phyloP scores from a whole-genome alignment of 2,888 invertebrate genomes.

The Hypena proboscidalis region DNA sequence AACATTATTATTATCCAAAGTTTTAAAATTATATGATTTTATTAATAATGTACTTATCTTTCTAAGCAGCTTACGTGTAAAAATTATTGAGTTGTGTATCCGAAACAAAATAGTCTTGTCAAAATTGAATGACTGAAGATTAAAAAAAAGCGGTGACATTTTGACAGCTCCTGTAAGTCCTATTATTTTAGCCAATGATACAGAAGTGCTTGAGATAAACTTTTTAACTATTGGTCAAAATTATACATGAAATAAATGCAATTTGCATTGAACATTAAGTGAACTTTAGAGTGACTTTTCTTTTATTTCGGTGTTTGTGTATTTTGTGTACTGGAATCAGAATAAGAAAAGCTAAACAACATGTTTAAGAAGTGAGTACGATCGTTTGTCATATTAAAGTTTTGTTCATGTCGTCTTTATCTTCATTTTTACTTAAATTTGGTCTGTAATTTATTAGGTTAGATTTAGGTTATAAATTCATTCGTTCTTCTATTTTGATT shows the following conservation, averaged over 20 bases:
- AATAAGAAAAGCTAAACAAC: constrained; percentile 34
- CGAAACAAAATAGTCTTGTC: too few species aligned
- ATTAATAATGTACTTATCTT: too few species aligned
- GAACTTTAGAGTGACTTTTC: too few species aligned
- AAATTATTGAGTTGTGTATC: too few species aligned
- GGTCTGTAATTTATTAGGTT: not conserved
- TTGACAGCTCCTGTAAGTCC: too few species aligned
- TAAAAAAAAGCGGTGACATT: too few species aligned
- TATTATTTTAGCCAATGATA: constrained; percentile 23
- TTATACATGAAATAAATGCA: too few species aligned
- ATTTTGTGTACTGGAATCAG: constrained; percentile 13
- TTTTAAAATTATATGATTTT: too few species aligned
- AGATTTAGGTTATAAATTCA: constrained; percentile 53
- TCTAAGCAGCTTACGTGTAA: too few species aligned
- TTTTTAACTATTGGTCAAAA: constrained; percentile 24
- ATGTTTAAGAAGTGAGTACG: constrained; percentile 83
- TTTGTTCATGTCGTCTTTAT: not conserved
- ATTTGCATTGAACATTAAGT: too few species aligned
- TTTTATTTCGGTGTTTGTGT: constrained; percentile 5
- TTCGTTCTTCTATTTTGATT: constrained; percentile 22
- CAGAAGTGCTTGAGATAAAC: not conserved
- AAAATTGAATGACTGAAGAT: too few species aligned
- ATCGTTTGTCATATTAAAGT: not conserved
- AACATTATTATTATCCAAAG: too few species aligned
- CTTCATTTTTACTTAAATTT: not conserved